Base-by-base conservation (phyloP, 2,888 invertebrate genomes). In the Agonopterix heracliana region DNA sequence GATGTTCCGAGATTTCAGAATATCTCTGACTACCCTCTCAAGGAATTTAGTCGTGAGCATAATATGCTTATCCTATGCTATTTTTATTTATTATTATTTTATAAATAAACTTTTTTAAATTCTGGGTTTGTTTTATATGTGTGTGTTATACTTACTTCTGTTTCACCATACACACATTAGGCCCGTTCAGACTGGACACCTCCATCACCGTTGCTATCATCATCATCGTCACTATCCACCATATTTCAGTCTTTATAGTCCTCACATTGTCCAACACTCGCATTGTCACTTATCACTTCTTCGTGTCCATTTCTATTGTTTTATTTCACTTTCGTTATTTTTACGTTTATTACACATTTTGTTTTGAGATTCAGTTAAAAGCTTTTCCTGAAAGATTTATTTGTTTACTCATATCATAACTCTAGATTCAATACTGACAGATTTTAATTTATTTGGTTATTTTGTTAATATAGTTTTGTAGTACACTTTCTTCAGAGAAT, bases 71-170 rank as follows among this genome's bases (percentile, higher is more conserved):
- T n/a, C n/a, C n/a, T n/a, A n/a, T n/a, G n/a, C n/a, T n/a, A n/a
- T n/a, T n/a, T n/a, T n/a, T n/a, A n/a, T n/a, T n/a, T n/a, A n/a
- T n/a, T n/a, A n/a, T n/a, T n/a, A n/a, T n/a, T n/a, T n/a, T n/a
- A n/a, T n/a, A n/a, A n/a, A n/a, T n/a, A n/a, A n/a, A n/a, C n/a
- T n/a, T n/a, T n/a, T n/a, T n/a, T n/a, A n/a, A n/a, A n/a, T n/a
- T n/a, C n/a, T n/a, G n/a, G n/a, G n/a, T n/a, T n/a, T n/a, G n/a
- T n/a, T n/a, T n/a, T n/a, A n/a, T n/a, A n/a, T n/a, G n/a, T n/a
- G n/a, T n/a, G n/a, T n/a, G n/a, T n/a, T 38, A n/a, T 34, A 80
- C 86, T 86, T 68, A 89, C 89, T 89, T 89, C 57, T 89, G 88
- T 55, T 88, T 78, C 54, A 87, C 87, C 75, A 80, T 81, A 75